Percentiles rank a stretch among this genome's conserved stretches.
phyloP scores from a whole-genome alignment of 2,113 vertebrate species.

The Chionomys nivalis region DNA sequence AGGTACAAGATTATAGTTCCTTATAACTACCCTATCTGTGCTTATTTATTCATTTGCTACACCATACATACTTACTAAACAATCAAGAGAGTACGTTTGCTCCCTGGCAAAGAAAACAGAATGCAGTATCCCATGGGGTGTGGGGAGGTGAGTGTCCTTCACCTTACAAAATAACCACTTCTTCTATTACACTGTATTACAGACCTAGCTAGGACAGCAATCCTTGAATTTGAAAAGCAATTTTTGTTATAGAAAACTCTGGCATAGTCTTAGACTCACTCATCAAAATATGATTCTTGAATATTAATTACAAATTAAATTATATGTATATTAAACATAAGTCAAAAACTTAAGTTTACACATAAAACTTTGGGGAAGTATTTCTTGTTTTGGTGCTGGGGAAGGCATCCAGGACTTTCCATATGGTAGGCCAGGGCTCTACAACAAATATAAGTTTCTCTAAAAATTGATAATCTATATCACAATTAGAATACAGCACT shows the following conservation, averaged over 20 bases:
- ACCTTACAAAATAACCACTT: neutral
- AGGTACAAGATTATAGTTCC: neutral
- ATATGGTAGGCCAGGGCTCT: neutral
- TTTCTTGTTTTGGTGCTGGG: neutral
- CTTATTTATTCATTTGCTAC: constrained; percentile 16
- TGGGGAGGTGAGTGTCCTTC: neutral
- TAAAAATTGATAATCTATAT: neutral
- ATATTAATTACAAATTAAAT: neutral
- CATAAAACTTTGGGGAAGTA: neutral
- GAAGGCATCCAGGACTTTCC: neutral
- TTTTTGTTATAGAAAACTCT: neutral
- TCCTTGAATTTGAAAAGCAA: constrained; percentile 39
- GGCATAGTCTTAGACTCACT: neutral
- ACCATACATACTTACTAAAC: neutral
- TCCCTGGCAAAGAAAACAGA: constrained; percentile 9
- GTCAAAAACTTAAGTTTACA: constrained; percentile 23
- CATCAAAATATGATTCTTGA: neutral
- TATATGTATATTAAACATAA: neutral
- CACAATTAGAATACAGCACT: neutral
- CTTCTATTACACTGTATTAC: neutral
- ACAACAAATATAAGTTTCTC: neutral
- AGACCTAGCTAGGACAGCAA: neutral
- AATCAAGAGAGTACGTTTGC: neutral
- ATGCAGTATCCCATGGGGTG: neutral
- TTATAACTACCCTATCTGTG: neutral